Evolutionary conservation across 2,797 vertebrate genomes (phyloP), one percentile per base, ranked within the genome.

Genomic region (Muraenolepis orangiensis): DNA sequence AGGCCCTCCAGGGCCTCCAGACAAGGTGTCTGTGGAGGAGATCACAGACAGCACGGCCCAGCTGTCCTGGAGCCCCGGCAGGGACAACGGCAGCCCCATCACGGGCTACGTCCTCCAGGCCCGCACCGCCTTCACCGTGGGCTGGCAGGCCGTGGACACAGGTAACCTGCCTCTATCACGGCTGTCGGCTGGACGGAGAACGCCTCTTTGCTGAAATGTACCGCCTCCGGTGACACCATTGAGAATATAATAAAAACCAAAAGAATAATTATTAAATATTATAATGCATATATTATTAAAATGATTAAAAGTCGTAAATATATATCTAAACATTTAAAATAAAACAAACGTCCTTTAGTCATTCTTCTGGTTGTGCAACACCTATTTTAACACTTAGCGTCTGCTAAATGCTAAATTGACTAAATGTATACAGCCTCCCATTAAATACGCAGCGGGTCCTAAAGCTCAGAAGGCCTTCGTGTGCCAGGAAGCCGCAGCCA

Each of bases 1-100:
- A 95, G 94, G 94, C 84, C 93, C 94, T 4, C 94, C 94, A 1
- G 93, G 93, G 31, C 94, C 93, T 36, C 94, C 94, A 1, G 91
- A 94, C 81, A 91, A 88, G 66, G 93, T 94, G 28, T 79, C 91
- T 20, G 93, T 95, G 82, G 94, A 94, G 72, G 94, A 95, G 85
- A 93, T 95, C 82, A 95, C 94, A 38, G 94, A 95, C 84, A 94
- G 91, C 87, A 95, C 94, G 0, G 94, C 94, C 0, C 93, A 94
- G 82, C 88, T 95, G 20, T 92, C 93, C 73, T 95, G 94, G 94
- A 94, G 89, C 69, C 91, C 91, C 0, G 93, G 94, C 72, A 88
- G 89, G 75, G 94, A 95, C 85, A 94, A 95, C 0, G 92, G 94
- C 81, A 95, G 94, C 83, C 94, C 94, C 72, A 94, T 95, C 83